Conservation (phyloP, 53 echinoderm and acorn worm genomes). For the Astropecten irregularis region DNA sequence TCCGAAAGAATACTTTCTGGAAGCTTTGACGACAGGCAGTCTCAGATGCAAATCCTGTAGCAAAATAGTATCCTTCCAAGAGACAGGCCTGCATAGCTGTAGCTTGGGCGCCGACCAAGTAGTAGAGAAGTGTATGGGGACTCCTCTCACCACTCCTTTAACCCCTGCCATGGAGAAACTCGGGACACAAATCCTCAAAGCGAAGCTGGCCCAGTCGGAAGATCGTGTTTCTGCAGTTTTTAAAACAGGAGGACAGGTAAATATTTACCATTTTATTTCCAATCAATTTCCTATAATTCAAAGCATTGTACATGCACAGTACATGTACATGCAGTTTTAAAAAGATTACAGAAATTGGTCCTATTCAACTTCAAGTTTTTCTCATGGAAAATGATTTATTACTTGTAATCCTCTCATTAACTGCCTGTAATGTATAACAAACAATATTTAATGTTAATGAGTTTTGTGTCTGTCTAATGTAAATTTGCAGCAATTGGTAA, state of each 20-base stretch:
- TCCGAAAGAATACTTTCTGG: too few relatives aligned
- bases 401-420: background rate
- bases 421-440: background rate
- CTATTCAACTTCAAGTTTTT: too few relatives aligned
- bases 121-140: slow-evolving; percentile 3
- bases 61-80: too few relatives aligned
- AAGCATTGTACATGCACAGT: background rate
- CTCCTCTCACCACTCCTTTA: slow-evolving; percentile 17
- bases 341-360: background rate
- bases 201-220: slow-evolving; percentile 49
- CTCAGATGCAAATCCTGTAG: too few relatives aligned
- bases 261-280: background rate
- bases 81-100: background rate
- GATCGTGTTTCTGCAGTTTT: slow-evolving; percentile 5
- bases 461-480: background rate
- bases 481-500: background rate
- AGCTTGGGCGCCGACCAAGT: background rate
- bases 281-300: background rate
- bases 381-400: background rate
- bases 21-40: too few relatives aligned
- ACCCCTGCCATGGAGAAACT: slow-evolving; percentile 53
- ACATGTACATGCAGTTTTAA: background rate
- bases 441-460: background rate
- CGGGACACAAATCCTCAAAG: slow-evolving; percentile 40
- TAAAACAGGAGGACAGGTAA: slow-evolving; percentile 13